Conservation (phyloP, 92 coral and sea anemone species). For the Phenganax marumi region DNA sequence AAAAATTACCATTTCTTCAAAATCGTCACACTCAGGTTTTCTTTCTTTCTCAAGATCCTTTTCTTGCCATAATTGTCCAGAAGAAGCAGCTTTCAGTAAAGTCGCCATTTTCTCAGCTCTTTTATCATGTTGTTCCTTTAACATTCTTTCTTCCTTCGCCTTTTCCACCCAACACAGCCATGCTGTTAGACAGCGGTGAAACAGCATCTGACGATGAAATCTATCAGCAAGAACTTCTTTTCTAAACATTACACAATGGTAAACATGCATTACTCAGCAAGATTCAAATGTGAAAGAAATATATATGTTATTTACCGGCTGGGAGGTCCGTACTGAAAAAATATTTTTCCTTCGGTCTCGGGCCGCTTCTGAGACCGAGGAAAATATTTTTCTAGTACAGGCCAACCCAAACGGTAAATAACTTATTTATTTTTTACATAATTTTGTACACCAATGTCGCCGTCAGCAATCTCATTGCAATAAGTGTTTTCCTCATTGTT, state of each 20-base stretch:
- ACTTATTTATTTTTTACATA: too few relatives aligned
- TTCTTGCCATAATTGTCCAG: constrained; percentile 74
- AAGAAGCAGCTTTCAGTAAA: constrained; percentile 83
- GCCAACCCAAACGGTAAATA: too few relatives aligned
- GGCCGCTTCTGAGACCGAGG: too few relatives aligned
- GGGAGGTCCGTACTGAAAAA: too few relatives aligned
- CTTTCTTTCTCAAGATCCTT: background rate
- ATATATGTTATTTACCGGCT: too few relatives aligned
- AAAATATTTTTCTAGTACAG: too few relatives aligned
- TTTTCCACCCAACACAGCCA: constrained; percentile 77
- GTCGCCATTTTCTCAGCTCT: constrained; percentile 90
- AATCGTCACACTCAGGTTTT: constrained; percentile 28
- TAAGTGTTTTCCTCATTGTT: too few relatives aligned
- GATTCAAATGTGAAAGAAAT: too few relatives aligned
- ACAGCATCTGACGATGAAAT: constrained; percentile 61
- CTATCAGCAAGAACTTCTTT: constrained; percentile 75
- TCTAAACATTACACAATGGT: constrained; percentile 40
- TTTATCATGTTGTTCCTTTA: constrained; percentile 68
- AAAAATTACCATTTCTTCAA: constrained; percentile 27
- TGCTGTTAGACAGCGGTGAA: constrained; percentile 63
- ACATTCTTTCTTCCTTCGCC: constrained; percentile 63
- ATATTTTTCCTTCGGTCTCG: too few relatives aligned
- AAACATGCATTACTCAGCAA: too few relatives aligned
- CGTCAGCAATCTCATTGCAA: too few relatives aligned
- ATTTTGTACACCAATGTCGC: too few relatives aligned